Evolutionary conservation across 2,797 vertebrate genomes (phyloP), one percentile per base, ranked within the genome.

Genomic region (Falco concolor): DNA sequence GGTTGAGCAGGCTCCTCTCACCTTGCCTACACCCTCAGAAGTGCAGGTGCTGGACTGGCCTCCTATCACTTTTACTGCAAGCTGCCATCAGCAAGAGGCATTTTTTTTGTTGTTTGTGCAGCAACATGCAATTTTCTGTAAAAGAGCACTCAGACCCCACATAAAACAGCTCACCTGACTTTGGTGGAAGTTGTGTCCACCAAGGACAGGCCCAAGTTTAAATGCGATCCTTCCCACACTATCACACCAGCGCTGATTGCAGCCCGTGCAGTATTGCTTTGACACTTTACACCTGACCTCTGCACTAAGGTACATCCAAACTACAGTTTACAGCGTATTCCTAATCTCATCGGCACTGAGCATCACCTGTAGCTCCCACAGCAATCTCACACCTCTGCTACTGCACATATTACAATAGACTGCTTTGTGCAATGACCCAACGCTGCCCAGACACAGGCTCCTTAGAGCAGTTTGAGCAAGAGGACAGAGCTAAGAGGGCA

Each of bases 161-260:
- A 7, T 4, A 45, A 36, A 11, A 44, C 49, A 72, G 54, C 32
- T 84, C 49, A 56, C 22, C 18, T 10, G 2, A 16, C 18, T 20
- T 34, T 5, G 23, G 52, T 23, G 36, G 23, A 45, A 80, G 27
- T 22, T 45, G n/a, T n/a, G 44, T 17, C 40, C 50, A 49, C 38
- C 49, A 23, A 74, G 56, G 49, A 38, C 57, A 72, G 20, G 38
- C 8, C 64, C 52, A 59, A 70, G 25, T 74, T 36, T 56, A 69
- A 78, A 53, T 4, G 9, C 32, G 30, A 9, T 73, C 63, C 28
- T 57, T 60, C 20, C 32, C 32, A 36, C 49, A 59, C 4, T 4
- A 45, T 30, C 30, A n/a, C 24, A 38, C 6, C 5, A 2, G 42
- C 67, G 57, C 3, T 5, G 8, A 23, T 27, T 1, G 0, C 0